Evolutionary conservation across 2,888 invertebrate species (phyloP), one percentile per base, ranked within the genome.

Genomic region (Stenolophus ochropezus): DNA sequence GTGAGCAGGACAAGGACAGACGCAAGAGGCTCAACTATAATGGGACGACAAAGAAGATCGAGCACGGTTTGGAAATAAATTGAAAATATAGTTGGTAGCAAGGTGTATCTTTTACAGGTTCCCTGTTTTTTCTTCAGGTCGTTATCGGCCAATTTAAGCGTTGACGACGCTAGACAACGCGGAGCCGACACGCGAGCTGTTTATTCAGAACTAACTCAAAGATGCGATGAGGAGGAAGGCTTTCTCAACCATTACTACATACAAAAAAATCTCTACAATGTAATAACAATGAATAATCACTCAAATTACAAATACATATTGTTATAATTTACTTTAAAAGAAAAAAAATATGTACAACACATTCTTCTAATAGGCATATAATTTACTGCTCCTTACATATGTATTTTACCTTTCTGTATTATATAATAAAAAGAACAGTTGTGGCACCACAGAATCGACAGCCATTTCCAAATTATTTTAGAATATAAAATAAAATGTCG

Each of bases 71-170:
- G 82, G 83, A 83, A 84, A 83, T 84, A 83, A 84, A 84, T 83
- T 84, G 84, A 83, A 83, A 84, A 84, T 83, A 84, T 83, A 83
- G 80, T 83, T 83, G 83, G 83, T 42, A 42, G 51, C 53, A 73
- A 77, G 78, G 82, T 77, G 83, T 84, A 84, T 84, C 84, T 84
- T 83, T 84, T 84, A 84, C 84, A 83, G 83, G 84, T 83, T 83
- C 73, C 81, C 81, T 73, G 82, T 81, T 83, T 84, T 83, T 83
- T 84, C 61, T 61, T 1, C 61, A 23, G 81, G 83, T 84, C 84
- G 84, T 84, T 84, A 84, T 84, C 84, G 84, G 84, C 84, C 84
- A 84, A 84, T 84, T 84, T 84, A 81, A 82, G 82, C 73, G 73
- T 20, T 56, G 61, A 61, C 61, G 61, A 23, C 61, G 61, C 61